These are phyloP conservation scores for Rhabdomys dilectus DNA, from an alignment of 2,113 vertebrate species.

Conservation along the genomic window DNA sequence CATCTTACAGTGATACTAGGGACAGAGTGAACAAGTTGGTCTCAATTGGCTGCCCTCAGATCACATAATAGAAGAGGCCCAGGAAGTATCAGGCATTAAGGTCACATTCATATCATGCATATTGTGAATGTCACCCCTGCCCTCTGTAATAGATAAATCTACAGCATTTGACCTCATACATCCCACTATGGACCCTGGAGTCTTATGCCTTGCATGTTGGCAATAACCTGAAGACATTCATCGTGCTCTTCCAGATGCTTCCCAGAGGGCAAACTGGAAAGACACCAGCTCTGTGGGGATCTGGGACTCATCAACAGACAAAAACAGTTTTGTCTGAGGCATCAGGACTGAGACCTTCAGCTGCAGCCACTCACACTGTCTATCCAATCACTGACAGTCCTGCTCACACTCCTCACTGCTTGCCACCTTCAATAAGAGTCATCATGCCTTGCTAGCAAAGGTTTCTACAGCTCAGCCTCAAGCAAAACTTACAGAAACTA, in stretches of 20 bases:
- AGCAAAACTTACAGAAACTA: background rate
- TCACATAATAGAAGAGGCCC: background rate
- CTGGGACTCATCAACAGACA: background rate
- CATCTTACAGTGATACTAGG: too few relatives aligned
- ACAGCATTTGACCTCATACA: background rate
- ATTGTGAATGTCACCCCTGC: background rate
- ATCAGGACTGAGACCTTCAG: fast-evolving
- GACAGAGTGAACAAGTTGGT: background rate
- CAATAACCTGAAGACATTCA: too few relatives aligned
- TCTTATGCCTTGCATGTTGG: background rate
- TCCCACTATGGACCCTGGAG: too few relatives aligned
- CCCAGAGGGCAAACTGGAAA: too few relatives aligned
- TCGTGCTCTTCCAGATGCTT: background rate
- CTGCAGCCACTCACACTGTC: background rate
- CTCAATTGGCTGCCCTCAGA: background rate
- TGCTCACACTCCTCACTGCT: background rate
- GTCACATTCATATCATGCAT: background rate
- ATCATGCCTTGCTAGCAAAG: background rate
- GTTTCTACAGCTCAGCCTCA: background rate
- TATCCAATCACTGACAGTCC: too few relatives aligned
- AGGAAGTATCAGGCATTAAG: background rate
- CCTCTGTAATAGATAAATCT: background rate
- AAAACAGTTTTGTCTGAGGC: background rate
- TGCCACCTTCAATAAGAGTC: background rate
- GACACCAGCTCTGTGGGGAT: background rate